These are phyloP conservation scores for Oscheius onirici DNA, from an alignment of 2,888 invertebrate species.

Conservation along the genomic window DNA sequence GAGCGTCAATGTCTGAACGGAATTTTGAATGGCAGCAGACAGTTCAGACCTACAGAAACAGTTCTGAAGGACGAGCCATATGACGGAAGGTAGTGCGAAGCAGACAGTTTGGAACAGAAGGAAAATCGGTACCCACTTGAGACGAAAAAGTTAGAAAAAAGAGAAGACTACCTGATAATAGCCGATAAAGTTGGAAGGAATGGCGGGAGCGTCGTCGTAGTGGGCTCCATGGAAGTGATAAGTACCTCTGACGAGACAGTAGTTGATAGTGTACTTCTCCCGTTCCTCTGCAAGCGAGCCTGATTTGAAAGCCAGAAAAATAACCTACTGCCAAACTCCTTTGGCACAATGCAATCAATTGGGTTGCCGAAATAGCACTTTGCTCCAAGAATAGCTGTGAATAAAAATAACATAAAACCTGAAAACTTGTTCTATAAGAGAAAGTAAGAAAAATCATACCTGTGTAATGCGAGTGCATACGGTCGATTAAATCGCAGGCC, in stretches of 20 bases:
- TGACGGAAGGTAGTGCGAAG: not conserved
- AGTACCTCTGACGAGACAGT: conserved; percentile 13
- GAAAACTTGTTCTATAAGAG: no score
- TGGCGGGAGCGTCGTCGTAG: not conserved
- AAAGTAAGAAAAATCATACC: no score
- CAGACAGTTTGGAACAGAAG: conserved; percentile 2
- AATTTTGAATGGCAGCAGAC: not conserved
- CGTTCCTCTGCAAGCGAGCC: not conserved
- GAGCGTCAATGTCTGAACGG: not conserved
- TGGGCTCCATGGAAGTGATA: not conserved
- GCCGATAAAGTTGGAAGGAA: not conserved
- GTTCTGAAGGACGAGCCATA: not conserved
- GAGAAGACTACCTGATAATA: conserved; percentile 1
- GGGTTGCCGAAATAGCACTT: not conserved
- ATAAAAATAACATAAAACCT: no score
- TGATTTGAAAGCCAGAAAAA: not conserved
- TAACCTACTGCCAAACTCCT: not conserved
- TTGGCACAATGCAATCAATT: not conserved
- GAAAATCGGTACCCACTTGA: conserved; percentile 9
- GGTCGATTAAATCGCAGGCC: no score
- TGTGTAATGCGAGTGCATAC: no score
- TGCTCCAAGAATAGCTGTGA: no score
- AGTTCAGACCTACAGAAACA: not conserved
- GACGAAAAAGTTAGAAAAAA: not conserved
- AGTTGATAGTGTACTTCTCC: not conserved